Evolutionary conservation across 2,888 invertebrate species (phyloP).

Genomic region (Aphelenchoides bicaudatus): DNA sequence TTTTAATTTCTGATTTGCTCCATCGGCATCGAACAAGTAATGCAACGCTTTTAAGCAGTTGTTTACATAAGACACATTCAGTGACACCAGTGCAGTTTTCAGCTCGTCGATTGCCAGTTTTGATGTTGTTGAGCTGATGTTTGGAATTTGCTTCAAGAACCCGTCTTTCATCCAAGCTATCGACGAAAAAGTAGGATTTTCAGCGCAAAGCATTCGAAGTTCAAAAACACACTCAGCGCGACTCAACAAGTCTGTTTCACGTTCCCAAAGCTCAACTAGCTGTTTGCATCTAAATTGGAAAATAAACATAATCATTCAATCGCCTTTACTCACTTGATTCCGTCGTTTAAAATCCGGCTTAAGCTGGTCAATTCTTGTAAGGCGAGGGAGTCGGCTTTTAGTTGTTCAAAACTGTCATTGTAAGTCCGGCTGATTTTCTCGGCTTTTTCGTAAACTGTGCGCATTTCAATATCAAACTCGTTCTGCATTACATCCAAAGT

Average conservation of each 20-base stretch:
- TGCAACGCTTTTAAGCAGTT: conserved; percentile 39
- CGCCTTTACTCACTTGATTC: conserved; percentile 23
- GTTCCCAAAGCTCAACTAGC: conserved; percentile 27
- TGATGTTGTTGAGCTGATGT: conserved; percentile 17
- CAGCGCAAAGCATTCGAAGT: conserved; percentile 29
- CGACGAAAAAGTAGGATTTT: conserved; percentile 29
- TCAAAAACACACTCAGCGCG: conserved; percentile 36
- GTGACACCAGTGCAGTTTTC: conserved; percentile 43
- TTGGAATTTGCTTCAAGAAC: conserved; percentile 22
- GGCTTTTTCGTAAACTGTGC: conserved; percentile 32
- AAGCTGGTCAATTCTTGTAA: conserved; percentile 31
- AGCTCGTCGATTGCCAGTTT: conserved; percentile 39
- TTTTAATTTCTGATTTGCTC: conserved; percentile 32
- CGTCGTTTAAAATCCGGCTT: conserved; percentile 34
- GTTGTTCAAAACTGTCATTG: conserved; percentile 6
- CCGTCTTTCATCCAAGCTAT: conserved; percentile 28
- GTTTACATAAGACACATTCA: conserved; percentile 47
- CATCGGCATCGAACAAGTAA: conserved; percentile 34
- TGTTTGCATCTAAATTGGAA: conserved; percentile 35
- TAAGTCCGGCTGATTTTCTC: conserved; percentile 27
- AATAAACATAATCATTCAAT: background rate
- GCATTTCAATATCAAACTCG: conserved; percentile 45
- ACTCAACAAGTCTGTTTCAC: conserved; percentile 29
- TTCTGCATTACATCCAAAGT: conserved; percentile 48
- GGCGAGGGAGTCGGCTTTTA: conserved; percentile 22